Conservation (phyloP, 2,113 vertebrate species). For the Urocynchramus pylzowi region DNA sequence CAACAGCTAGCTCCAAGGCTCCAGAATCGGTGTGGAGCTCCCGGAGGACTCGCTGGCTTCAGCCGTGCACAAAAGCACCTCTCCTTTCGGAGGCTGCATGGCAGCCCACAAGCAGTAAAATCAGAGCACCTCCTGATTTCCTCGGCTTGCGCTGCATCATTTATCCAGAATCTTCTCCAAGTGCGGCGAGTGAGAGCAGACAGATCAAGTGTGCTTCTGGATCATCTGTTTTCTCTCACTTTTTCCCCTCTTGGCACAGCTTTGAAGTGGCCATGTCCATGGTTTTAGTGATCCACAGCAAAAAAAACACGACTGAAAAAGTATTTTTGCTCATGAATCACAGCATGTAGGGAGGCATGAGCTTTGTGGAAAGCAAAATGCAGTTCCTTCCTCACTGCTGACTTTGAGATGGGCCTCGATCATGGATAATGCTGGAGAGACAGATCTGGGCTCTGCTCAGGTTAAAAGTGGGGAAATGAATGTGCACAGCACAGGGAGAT, state of each 20-base stretch:
- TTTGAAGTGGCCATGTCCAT: background rate
- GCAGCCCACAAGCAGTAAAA: background rate
- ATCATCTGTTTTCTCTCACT: background rate
- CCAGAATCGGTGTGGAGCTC: background rate
- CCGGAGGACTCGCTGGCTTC: background rate
- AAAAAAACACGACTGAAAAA: background rate
- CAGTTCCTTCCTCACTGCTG: background rate
- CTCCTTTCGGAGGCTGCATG: background rate
- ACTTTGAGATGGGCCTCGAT: fast-evolving
- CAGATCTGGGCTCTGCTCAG: background rate
- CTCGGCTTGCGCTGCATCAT: background rate
- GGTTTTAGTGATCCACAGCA: background rate
- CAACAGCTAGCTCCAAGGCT: background rate
- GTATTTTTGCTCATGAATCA: background rate
- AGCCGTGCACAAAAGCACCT: fast-evolving
- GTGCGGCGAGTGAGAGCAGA: fast-evolving
- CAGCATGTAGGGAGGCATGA: background rate
- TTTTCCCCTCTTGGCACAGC: background rate
- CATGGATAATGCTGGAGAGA: background rate
- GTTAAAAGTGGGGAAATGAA: background rate
- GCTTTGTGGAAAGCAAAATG: background rate
- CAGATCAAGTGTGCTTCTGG: background rate
- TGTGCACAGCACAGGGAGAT: background rate
- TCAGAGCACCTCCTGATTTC: background rate
- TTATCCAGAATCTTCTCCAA: background rate